Evolutionary conservation across 2,888 invertebrate genomes (phyloP).

Genomic region (Machimus atricapillus): DNA sequence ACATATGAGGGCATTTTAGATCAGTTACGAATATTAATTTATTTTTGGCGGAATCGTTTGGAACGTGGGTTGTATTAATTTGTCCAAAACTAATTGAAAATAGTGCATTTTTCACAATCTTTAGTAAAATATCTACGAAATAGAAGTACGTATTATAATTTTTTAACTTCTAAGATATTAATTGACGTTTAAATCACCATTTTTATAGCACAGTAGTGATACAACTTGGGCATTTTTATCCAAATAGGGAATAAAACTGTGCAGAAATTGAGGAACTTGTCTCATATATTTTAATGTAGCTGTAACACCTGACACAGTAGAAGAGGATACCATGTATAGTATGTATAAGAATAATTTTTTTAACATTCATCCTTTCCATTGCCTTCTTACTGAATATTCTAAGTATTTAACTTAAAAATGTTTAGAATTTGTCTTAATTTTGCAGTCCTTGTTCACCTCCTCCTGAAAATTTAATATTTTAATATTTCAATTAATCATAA

Average conservation of each 20-base stretch:
- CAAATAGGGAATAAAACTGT: not conserved
- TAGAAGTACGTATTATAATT: not conserved
- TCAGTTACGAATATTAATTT: slow-evolving; percentile 12
- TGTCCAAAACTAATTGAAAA: not conserved
- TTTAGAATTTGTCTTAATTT: not conserved
- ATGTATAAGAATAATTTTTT: not conserved
- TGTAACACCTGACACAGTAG: not conserved
- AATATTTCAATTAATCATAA: not conserved
- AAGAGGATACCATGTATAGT: not conserved
- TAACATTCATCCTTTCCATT: not conserved
- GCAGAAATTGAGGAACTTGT: not conserved
- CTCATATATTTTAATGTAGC: not conserved
- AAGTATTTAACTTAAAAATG: too few relatives aligned
- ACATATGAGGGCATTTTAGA: slow-evolving; percentile 8
- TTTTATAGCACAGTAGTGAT: not conserved
- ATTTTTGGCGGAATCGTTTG: not conserved
- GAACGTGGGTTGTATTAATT: not conserved
- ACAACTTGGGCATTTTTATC: not conserved
- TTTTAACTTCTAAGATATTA: not conserved
- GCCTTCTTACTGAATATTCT: too few relatives aligned
- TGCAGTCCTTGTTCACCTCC: not conserved
- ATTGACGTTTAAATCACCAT: not conserved
- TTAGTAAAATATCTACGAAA: not conserved
- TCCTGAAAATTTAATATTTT: not conserved
- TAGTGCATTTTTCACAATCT: not conserved